These are phyloP conservation scores for Euclidia mi DNA, from an alignment of 2,888 invertebrate genomes.

Conservation along the genomic window DNA sequence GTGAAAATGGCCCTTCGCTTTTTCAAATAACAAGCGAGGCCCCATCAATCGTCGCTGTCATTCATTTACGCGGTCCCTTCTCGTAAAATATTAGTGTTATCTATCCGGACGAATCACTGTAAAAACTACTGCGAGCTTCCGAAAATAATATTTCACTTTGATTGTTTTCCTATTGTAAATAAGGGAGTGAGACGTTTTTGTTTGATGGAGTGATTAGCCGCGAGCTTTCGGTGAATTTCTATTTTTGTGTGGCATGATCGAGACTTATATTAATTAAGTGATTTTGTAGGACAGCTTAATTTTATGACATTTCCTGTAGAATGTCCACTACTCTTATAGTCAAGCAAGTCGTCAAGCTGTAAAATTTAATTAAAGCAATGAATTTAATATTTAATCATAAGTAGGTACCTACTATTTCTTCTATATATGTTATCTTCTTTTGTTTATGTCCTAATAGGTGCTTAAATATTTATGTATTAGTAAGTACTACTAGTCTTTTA, in stretches of 20 bases:
- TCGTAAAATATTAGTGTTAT: constrained; percentile 86
- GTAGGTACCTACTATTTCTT: too few relatives aligned
- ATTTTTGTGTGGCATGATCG: constrained; percentile 14
- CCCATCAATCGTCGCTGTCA: constrained; percentile 86
- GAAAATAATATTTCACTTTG: constrained; percentile 84
- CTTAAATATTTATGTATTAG: too few relatives aligned
- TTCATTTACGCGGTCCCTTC: constrained; percentile 83
- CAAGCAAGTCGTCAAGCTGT: too few relatives aligned
- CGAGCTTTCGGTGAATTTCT: constrained; percentile 54
- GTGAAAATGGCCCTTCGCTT: constrained; percentile 86
- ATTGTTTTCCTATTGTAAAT: constrained; percentile 89
- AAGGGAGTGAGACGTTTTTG: constrained; percentile 76
- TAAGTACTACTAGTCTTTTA: too few relatives aligned
- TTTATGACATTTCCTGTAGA: not conserved
- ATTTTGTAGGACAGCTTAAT: not conserved
- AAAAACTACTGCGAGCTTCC: constrained; percentile 80
- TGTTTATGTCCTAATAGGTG: too few relatives aligned
- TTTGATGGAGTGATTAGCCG: constrained; percentile 72
- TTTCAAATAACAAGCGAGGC: constrained; percentile 87
- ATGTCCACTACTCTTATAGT: too few relatives aligned
- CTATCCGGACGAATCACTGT: constrained; percentile 81
- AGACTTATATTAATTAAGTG: constrained; percentile 4
- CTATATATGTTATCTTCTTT: too few relatives aligned
- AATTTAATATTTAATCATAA: too few relatives aligned
- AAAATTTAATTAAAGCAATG: too few relatives aligned